Evolutionary conservation across 2,113 vertebrate species (phyloP).

Genomic region (Rhinoptilus africanus): DNA sequence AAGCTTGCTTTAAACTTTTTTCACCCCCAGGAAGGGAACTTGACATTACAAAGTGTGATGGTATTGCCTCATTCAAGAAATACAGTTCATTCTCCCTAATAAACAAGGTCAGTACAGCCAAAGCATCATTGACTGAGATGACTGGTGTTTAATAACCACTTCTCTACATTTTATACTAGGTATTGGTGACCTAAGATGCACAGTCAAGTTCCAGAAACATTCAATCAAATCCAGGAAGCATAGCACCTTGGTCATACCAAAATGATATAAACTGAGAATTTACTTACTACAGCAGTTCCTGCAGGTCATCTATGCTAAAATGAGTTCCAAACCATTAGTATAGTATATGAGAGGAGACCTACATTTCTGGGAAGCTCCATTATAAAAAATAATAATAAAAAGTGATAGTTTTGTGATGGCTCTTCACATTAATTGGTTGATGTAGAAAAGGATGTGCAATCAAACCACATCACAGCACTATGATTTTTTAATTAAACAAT

Average conservation of each 20-base stretch:
- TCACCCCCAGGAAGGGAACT: background rate
- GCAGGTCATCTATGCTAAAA: background rate
- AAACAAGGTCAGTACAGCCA: background rate
- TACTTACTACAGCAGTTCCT: background rate
- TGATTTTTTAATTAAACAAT: conserved; percentile 73
- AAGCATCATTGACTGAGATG: background rate
- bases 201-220: background rate
- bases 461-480: conserved; percentile 51
- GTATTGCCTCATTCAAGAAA: background rate
- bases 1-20: background rate
- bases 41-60: background rate
- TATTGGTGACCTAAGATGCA: background rate
- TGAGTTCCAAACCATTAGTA: background rate
- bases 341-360: background rate
- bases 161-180: background rate
- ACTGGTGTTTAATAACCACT: background rate
- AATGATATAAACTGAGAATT: background rate
- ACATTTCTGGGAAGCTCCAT: conserved; percentile 50
- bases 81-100: background rate
- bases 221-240: background rate
- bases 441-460: conserved; percentile 55
- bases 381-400: conserved; percentile 44
- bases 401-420: background rate
- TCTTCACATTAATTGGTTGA: conserved; percentile 41
- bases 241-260: background rate